These are phyloP conservation scores for Lepidurus couesii DNA, from an alignment of 1,140 invertebrate genomes.

Conservation along the genomic window DNA sequence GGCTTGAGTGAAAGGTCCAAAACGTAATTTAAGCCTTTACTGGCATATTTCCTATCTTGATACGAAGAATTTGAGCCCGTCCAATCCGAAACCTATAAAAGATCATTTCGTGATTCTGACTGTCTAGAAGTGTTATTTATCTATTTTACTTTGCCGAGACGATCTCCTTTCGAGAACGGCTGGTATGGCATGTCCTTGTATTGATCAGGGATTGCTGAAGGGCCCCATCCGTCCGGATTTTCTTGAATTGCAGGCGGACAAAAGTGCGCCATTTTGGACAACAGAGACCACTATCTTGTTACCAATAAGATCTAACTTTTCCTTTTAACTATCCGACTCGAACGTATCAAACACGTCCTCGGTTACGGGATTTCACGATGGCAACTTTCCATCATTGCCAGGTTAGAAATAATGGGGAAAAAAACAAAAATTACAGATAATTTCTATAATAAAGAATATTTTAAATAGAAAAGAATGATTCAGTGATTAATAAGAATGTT, in stretches of 20 bases:
- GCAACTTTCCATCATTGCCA: conserved; percentile 2
- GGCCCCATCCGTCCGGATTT: conserved; percentile 90
- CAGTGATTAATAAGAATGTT: no score
- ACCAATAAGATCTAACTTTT: not conserved
- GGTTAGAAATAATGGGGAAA: not conserved
- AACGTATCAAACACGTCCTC: not conserved
- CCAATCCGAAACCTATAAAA: conserved; percentile 86
- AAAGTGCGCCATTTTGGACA: conserved; percentile 48
- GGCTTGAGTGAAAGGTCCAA: not conserved
- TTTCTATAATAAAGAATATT: no score
- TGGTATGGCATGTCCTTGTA: conserved; percentile 98
- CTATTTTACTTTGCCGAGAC: conserved; percentile 74
- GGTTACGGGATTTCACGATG: not conserved
- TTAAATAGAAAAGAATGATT: no score
- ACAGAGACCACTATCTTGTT: not conserved
- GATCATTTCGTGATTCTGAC: conserved; percentile 9
- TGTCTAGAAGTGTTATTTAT: not conserved
- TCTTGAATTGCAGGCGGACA: conserved; percentile 71
- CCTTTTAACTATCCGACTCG: not conserved
- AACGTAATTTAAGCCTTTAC: conserved; percentile 54
- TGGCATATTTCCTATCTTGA: conserved; percentile 90
- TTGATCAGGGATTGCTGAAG: conserved; percentile 85
- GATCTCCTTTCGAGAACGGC: conserved; percentile 94
- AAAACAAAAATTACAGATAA: no score
- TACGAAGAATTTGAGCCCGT: conserved; percentile 68